Base-by-base conservation (phyloP, 1,140 invertebrate species). In the Gonioctena quinquepunctata region DNA sequence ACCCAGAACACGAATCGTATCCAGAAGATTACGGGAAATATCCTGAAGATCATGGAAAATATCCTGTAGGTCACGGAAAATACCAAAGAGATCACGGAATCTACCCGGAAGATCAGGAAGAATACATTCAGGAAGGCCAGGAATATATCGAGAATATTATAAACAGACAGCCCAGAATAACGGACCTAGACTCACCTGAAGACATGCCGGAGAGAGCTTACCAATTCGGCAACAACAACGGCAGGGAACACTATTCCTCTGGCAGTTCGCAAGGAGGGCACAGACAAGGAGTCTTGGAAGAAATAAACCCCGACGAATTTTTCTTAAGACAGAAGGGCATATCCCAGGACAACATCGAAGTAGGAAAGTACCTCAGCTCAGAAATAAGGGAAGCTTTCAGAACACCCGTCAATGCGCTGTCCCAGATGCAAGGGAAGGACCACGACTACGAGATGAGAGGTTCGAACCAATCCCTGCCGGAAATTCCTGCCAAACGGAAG, bases 231-330 rank as follows among this genome's bases (percentile, higher is more conserved):
- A 72, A 59, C 16, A 75, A 72, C 60, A 56, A 67, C 16, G 54
- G 57, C n/a, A 69, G 65, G 52, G 77, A 73, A 62, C 64, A 59
- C 5, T 70, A 70, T 61, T 72, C 71, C 1, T 77, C 76, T 6
- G 71, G 67, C 16, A 76, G 77, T 64, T 77, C 74, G 1, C 60
- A 75, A 26, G 70, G 75, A 19, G 67, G 73, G 62, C 71, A 74
- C 18, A 61, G 87, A 48, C 21, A 54, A 5, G 90, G 90, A 0
- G 90, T 93, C 0, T 88, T 94, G 69, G 93, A 94, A 82, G 92
- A 94, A 84, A 93, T 94, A 66, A 90, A 94, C 77, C 93, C 93
- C 2, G 93, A 95, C 80, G 92, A 94, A 83, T 94, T 94, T 84
- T 94, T 94, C 80, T 83, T 94, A 52, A 85, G 92, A 63, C 89